A percentile compares a stretch with the other conserved stretches of the same genome.
Conservation (phyloP, 2,888 invertebrate genomes). For the Calameuta filiformis region DNA sequence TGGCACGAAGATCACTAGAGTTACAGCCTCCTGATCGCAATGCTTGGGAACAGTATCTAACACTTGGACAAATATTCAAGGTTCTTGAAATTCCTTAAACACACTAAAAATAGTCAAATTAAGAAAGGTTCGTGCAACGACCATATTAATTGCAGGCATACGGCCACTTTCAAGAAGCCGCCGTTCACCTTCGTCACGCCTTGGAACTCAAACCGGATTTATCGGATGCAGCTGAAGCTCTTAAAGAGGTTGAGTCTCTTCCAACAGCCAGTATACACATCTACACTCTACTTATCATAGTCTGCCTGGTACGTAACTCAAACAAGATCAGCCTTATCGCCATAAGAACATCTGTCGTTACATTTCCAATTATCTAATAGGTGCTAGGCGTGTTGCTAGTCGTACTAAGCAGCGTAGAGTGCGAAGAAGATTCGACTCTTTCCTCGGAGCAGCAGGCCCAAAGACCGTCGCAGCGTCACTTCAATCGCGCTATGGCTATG, state of each 20-base stretch:
- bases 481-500: conserved; percentile 92
- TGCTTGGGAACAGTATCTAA: conserved; percentile 93
- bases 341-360: conserved; percentile 6
- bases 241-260: conserved; percentile 85
- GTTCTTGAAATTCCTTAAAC: conserved; percentile 32
- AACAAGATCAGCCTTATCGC: background rate
- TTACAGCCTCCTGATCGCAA: conserved; percentile 87
- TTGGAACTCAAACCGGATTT: conserved; percentile 87
- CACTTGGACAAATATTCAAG: conserved; percentile 91
- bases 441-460: conserved; percentile 57
- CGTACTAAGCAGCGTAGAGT: conserved; percentile 76
- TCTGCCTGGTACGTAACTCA: conserved; percentile 77
- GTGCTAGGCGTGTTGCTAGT: conserved; percentile 85
- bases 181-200: conserved; percentile 84
- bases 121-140: background rate
- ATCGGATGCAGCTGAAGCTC: conserved; percentile 81
- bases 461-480: conserved; percentile 78
- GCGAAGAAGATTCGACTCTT: conserved; percentile 56
- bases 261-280: conserved; percentile 85
- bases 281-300: conserved; percentile 88
- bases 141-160: conserved; percentile 70
- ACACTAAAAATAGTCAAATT: background rate
- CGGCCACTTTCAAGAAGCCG: conserved; percentile 89
- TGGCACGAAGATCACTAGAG: conserved; percentile 86
- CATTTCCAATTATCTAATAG: conserved; percentile 63